Conservation (phyloP, 1,140 invertebrate genomes). For the Penaeus japonicus region DNA sequence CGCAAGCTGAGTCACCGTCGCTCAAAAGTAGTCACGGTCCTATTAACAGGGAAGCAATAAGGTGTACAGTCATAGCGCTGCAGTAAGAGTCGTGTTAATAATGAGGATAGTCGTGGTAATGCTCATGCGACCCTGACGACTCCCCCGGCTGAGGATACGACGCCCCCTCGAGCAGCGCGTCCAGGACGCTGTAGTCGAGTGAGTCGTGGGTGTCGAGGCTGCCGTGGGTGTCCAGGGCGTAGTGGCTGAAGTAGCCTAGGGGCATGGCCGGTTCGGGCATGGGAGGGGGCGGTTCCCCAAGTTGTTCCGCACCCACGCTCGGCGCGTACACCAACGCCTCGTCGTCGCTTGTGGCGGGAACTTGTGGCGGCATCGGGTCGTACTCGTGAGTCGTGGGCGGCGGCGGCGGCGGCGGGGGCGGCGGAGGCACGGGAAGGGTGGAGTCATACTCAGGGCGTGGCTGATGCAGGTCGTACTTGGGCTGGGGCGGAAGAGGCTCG, state of each 20-base stretch:
- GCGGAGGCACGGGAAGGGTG: neutral
- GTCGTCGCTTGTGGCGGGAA: constrained; percentile 29
- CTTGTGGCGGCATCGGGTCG: constrained; percentile 40
- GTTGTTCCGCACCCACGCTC: neutral
- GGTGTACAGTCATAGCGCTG: neutral
- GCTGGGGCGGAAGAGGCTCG: neutral
- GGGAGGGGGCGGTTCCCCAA: neutral
- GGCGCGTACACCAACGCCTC: constrained; percentile 32
- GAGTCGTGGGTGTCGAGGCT: constrained; percentile 8
- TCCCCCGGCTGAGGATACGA: constrained; percentile 9
- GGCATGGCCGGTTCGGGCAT: constrained; percentile 5
- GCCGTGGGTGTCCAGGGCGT: constrained; percentile 23
- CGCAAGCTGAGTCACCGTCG: no score
- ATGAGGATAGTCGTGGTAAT: constrained; percentile 45
- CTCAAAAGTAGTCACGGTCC: neutral
- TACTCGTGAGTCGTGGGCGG: constrained; percentile 20
- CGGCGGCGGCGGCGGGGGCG: neutral
- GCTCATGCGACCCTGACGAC: neutral
- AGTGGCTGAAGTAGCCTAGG: constrained; percentile 21
- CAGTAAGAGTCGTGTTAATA: neutral
- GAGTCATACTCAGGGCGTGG: neutral
- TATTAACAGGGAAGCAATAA: neutral
- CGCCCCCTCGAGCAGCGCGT: constrained; percentile 36
- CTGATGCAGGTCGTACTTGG: neutral
- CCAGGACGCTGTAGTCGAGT: constrained; percentile 41